Evolutionary conservation across 2,797 vertebrate genomes (phyloP), one percentile per base, ranked within the genome.

Genomic region (Calcarius lapponicus): DNA sequence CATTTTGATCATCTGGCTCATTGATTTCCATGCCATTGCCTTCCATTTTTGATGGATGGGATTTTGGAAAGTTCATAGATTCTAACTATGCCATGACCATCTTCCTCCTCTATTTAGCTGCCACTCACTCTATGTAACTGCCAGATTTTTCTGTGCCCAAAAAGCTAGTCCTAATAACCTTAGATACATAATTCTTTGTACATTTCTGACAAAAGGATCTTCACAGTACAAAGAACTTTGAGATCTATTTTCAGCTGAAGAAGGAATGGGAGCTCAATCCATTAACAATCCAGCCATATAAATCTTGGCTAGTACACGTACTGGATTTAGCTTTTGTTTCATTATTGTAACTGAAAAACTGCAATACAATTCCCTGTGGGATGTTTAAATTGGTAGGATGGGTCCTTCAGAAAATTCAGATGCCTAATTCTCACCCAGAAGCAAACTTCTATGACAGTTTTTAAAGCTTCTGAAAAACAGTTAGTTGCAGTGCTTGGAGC

Each of bases 361-460:
- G 74, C 48, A 84, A 62, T 70, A 73, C 40, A 80, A 51, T 79
- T 82, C 88, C 61, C 54, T 21, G 40, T 66, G 80, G 80, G 70
- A 91, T 88, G 47, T 80, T 95, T 90, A 94, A 79, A 14, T 0
- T 26, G 45, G 42, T 69, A 96, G 69, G 36, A 51, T 58, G 82
- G 47, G 83, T 82, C 67, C 78, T 92, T 80, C 84, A 85, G 78
- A 96, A 92, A 95, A 95, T 95, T 88, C 83, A 92, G 80, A 93
- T 80, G 85, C 50, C 64, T 90, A 58, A 86, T 90, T 90, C 80
- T 73, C 74, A 88, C 64, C 90, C 91, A 92, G 94, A 81, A 96
- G 88, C 95, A 95, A 95, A 96, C 91, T 96, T 96, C 80, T 92
- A 95, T 78, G 87, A 54, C 72, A 93, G 79, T 94, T 95, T 95